A percentile compares a stretch with the other conserved stretches of the same genome.
Conservation (phyloP, 2,888 invertebrate species). For the Drosophila paramelanica region DNA sequence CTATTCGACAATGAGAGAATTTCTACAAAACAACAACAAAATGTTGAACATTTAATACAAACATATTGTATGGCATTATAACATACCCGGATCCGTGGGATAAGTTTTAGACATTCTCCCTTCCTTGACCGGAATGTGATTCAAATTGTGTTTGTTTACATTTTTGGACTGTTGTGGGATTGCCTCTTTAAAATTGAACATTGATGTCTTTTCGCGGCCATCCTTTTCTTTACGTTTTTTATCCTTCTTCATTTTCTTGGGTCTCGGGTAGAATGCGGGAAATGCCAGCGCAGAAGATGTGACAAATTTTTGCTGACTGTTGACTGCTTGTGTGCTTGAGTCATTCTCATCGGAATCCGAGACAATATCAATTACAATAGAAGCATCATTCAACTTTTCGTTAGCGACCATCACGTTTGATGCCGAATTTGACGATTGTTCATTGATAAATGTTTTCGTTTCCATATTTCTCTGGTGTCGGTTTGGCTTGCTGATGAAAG, state of each 20-base stretch:
- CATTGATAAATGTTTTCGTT: constrained; percentile 48
- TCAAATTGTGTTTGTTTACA: constrained; percentile 35
- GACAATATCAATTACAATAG: constrained; percentile 81
- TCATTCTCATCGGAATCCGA: constrained; percentile 82
- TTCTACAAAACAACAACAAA: constrained; percentile 49
- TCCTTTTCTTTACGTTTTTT: constrained; percentile 69
- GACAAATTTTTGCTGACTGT: constrained; percentile 15
- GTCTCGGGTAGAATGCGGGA: constrained; percentile 18
- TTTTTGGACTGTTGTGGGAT: constrained; percentile 24
- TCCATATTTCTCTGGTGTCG: constrained; percentile 16
- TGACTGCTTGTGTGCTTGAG: constrained; percentile 6
- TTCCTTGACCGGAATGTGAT: constrained; percentile 55
- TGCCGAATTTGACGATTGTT: constrained; percentile 67
- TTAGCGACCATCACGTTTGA: constrained; percentile 30
- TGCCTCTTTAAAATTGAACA: constrained; percentile 23
- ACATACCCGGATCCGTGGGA: constrained; percentile 60
- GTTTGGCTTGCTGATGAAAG: constrained; percentile 12
- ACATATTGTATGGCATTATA: background rate
- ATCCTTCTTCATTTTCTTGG: constrained; percentile 73
- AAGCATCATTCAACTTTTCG: constrained; percentile 48
- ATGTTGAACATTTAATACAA: background rate
- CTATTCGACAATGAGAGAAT: constrained; percentile 78
- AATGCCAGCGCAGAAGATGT: constrained; percentile 10
- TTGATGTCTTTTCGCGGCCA: constrained; percentile 9
- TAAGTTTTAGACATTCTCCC: constrained; percentile 34